Evolutionary conservation across 92 coral and sea anemone species (phyloP).

Genomic region (Phymanthus crucifer): DNA sequence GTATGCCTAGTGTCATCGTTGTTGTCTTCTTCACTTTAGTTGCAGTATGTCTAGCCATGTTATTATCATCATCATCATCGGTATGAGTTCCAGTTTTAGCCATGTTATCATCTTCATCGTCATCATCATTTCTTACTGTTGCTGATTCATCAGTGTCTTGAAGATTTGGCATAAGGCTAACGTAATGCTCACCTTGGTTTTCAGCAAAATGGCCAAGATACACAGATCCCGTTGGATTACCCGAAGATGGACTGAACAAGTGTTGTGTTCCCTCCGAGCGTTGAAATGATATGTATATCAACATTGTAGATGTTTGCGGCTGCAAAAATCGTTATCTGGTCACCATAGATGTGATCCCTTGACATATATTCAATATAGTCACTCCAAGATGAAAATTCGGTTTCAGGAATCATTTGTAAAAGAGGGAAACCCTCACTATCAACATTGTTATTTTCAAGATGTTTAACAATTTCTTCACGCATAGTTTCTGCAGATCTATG

Average conservation of each 20-base stretch:
- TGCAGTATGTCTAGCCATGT: no score
- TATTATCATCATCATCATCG: no score
- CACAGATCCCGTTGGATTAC: not conserved
- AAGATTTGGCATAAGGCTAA: constrained; percentile 9
- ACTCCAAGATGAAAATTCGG: constrained; percentile 34
- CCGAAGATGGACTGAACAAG: constrained; percentile 18
- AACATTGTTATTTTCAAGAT: constrained; percentile 24
- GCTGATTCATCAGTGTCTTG: not conserved
- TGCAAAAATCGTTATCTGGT: constrained; percentile 36
- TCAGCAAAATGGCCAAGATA: constrained; percentile 48
- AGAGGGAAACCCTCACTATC: constrained; percentile 45
- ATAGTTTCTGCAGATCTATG: constrained; percentile 48
- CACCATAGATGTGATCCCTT: constrained; percentile 25
- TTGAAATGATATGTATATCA: constrained; percentile 26
- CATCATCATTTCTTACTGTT: no score
- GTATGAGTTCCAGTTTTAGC: no score
- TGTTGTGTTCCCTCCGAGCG: constrained; percentile 41
- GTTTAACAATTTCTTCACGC: constrained; percentile 39
- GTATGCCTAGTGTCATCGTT: no score
- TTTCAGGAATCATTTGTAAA: constrained; percentile 17
- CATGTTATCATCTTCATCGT: no score
- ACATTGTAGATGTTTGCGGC: constrained; percentile 41
- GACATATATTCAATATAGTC: constrained; percentile 37
- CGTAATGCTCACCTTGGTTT: constrained; percentile 45
- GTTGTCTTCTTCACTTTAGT: no score